Evolutionary conservation across 2,888 invertebrate species (phyloP), one percentile per base, ranked within the genome.

Genomic region (Cybosia mesomella): DNA sequence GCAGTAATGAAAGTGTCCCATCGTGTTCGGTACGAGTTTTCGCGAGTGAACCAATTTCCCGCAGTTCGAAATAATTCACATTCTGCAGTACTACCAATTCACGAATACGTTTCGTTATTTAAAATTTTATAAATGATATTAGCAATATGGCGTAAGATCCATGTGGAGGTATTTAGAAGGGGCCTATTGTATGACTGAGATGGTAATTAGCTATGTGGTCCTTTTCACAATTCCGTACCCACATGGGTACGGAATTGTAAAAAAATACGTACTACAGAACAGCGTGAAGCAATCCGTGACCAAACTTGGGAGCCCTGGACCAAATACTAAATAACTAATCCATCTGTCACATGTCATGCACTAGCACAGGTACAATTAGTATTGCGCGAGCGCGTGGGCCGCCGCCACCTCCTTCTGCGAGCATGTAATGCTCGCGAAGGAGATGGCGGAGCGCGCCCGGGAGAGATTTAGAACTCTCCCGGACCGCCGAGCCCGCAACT

Each of bases 1-100:
- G 84, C 81, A 81, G 88, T 91, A 91, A 92, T 93, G 90, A 91
- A 93, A 93, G 86, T 93, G 93, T 92, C 92, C 89, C 87, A 87
- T 87, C 83, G 84, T 76, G 83, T 85, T 83, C 85, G 72, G 75
- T 81, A 71, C 82, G 82, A 85, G 83, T 88, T 90, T 91, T 89
- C 88, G 89, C 89, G 82, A 88, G 82, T 87, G 82, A 87, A 87
- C 86, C 87, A 89, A 90, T 91, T 92, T 91, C 86, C 87, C 83
- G 77, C 78, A 76, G 77, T 75, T 83, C 76, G 74, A 82, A 80
- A 85, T 83, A 75, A 75, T 79, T 76, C 72, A 72, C 68, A 64
- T 71, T 68, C 72, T 73, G 75, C 75, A 64, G 77, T 73, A 58
- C 74, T 58, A 76, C 75, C 74, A 77, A 80, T 81, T 73, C 74